Evolutionary conservation across 2,797 vertebrate genomes (phyloP), one percentile per base, ranked within the genome.

Genomic region (Poeciliopsis paucimaculata): DNA sequence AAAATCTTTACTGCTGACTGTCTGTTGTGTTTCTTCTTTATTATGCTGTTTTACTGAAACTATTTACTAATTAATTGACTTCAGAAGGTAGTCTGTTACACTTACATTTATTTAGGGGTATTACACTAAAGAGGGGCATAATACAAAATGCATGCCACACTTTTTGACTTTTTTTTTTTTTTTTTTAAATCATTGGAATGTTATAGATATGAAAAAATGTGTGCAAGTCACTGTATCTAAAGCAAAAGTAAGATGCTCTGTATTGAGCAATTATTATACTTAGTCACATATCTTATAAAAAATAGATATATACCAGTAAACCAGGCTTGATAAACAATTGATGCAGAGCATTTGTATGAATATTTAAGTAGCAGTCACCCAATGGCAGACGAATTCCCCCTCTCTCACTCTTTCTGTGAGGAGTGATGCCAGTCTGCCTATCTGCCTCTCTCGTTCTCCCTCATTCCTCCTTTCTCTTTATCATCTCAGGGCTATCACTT

Each of bases 351-450:
- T 82, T 85, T 82, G 46, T 87, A 93, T 94, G 80, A 93, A 94
- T 94, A 91, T 94, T 95, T 92, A 89, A 94, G 86, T 77, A 77
- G 82, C 36, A 60, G 5, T 89, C 88, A 91, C 75, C 86, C 82
- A 85, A 89, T 82, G 86, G 39, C 82, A 87, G 68, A 57, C 90
- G 75, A 77, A 77, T 82, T 87, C 84, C 73, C 90, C 86, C 60
- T 70, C 75, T 91, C 84, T 86, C 72, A 36, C 77, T 73, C 79
- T 79, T 77, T 80, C 82, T 84, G 77, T 55, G 53, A 57, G 66
- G 26, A 60, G 73, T 80, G 28, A 80, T 85, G 70, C 75, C 75
- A 77, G 28, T 79, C 73, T 78, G 6, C 62, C 26, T 75, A 2
- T 76, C 71, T 78, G 60, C 74, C 7, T 77, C 72, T 83, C 49